Evolutionary conservation across 2,797 vertebrate species (phyloP), one percentile per base, ranked within the genome.

Genomic region (Oophaga sylvatica): DNA sequence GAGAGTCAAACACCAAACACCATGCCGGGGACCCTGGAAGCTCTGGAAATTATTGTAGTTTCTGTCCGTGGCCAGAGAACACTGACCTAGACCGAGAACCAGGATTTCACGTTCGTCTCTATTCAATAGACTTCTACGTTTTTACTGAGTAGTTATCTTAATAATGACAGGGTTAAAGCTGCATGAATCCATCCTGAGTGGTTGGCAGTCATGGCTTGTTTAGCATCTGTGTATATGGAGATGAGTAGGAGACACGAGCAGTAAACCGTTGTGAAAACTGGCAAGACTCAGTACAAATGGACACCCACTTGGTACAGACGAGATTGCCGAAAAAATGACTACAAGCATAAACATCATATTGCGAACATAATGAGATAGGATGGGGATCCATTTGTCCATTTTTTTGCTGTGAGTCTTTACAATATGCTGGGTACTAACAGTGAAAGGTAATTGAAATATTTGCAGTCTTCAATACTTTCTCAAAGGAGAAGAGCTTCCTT

Each of bases 191-290:
- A 13, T 29, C 53, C 22, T 20, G 68, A 77, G 53, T 41, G 10
- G 53, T 89, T 86, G 88, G 84, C 88, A 89, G 73, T 9, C 53
- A 10, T 56, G 8, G 41, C 63, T 70, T 68, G 57, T 79, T 85
- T 70, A 89, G 84, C 88, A 89, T 89, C 88, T 89, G 88, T 89
- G 88, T 89, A 86, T 83, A 86, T 48, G 1, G 68, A 85, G 59
- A 70, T 71, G 73, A 82, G 88, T 86, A 76, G 88, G 88, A 73
- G 63, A 82, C 73, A 62, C 79, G 62, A 48, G 71, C 88, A 60
- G 57, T 78, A 86, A 86, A 86, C 84, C 83, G 80, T 89, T 89
- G 84, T 78, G 73, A 83, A 86, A 86, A 62, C 80, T 82, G 88
- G 88, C 84, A 86, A 59, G 16, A 31, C 31, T 11, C 19, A 0